A percentile compares a stretch with the other conserved stretches of the same genome.
Conservation (phyloP, 2,797 vertebrate species). For the Microcaecilia unicolor region DNA sequence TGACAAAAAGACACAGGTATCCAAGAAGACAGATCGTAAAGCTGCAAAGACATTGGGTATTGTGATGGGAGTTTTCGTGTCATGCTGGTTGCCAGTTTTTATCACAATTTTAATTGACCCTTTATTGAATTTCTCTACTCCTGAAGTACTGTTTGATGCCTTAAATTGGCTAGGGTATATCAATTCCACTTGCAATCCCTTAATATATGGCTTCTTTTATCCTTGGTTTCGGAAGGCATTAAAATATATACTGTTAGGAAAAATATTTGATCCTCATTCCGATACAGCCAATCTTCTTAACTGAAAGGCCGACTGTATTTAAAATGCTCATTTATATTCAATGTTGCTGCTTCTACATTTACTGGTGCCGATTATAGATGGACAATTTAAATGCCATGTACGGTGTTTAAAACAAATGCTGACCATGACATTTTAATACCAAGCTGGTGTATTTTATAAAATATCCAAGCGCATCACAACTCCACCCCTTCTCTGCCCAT, state of each 20-base stretch:
- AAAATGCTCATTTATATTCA: too few species aligned
- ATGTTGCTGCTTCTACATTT: too few species aligned
- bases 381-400: too few species aligned
- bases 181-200: slow-evolving; percentile 40
- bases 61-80: slow-evolving; percentile 35
- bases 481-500: too few species aligned
- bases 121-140: slow-evolving; percentile 30
- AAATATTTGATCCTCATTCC: slow-evolving; percentile 34
- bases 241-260: slow-evolving; percentile 28
- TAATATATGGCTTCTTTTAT: slow-evolving; percentile 41
- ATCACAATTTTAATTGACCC: slow-evolving; percentile 34
- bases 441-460: too few species aligned
- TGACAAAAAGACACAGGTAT: slow-evolving; percentile 6
- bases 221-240: slow-evolving; percentile 38
- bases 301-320: too few species aligned
- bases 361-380: too few species aligned
- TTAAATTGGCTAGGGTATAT: slow-evolving; percentile 41
- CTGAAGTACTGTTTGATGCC: slow-evolving; percentile 22
- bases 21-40: slow-evolving; percentile 35
- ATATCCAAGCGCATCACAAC: too few species aligned
- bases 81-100: slow-evolving; percentile 39
- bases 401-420: too few species aligned
- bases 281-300: slow-evolving; percentile 15
- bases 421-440: too few species aligned
- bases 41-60: slow-evolving; percentile 34